Evolutionary conservation across 2,113 vertebrate genomes (phyloP).

Genomic region (Setophaga petechia): DNA sequence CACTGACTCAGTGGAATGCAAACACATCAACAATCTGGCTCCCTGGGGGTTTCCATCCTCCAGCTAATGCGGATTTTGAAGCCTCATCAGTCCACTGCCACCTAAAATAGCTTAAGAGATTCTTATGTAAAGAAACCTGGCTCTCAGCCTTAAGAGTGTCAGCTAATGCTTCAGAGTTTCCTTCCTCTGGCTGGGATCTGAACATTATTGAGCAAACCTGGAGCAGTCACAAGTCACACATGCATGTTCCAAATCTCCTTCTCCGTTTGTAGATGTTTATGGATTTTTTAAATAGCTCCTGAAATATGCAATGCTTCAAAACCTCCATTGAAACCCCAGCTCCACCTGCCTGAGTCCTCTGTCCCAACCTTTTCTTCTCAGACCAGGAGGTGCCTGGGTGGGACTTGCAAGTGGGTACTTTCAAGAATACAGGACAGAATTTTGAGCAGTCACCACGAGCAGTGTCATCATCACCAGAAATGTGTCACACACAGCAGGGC

Average conservation of each 20-base stretch:
- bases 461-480: background rate
- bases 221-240: background rate
- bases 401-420: background rate
- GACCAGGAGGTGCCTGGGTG: background rate
- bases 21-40: slow-evolving; percentile 20
- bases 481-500: background rate
- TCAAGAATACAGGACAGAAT: background rate
- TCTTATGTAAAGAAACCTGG: background rate
- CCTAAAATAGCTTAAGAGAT: slow-evolving; percentile 29
- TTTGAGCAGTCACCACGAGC: background rate
- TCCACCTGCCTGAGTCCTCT: background rate
- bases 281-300: background rate
- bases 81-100: background rate
- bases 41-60: slow-evolving; percentile 1
- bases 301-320: background rate
- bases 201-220: background rate
- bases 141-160: background rate
- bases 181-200: background rate
- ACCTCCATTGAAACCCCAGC: background rate
- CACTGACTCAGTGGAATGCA: slow-evolving; percentile 7
- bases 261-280: background rate
- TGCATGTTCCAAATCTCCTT: background rate
- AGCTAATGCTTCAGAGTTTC: background rate
- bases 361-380: background rate
- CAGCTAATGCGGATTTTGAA: background rate